Percentiles rank a stretch among this genome's conserved stretches.
Conservation (phyloP, 2,888 invertebrate genomes). For the Alviniconcha strummeri region DNA sequence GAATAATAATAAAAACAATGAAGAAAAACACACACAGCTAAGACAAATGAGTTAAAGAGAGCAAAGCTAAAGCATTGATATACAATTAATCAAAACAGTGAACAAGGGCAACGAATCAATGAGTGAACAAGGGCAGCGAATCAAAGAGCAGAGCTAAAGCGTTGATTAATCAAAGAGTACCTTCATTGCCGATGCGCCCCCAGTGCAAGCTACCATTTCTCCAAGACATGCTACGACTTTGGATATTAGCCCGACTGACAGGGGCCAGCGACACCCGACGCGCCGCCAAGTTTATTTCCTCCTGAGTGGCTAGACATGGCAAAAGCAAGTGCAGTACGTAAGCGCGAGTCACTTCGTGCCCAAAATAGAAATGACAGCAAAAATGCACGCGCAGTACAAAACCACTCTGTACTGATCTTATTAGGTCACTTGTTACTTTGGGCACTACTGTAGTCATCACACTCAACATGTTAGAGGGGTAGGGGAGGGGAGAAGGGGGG, state of each 20-base stretch:
- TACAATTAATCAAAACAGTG: not conserved
- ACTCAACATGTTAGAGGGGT: not conserved
- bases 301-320: conserved; percentile 61
- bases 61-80: not conserved
- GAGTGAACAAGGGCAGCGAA: too few species aligned
- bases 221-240: conserved; percentile 71
- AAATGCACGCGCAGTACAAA: not conserved
- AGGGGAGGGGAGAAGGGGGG: not conserved
- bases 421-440: conserved; percentile 24
- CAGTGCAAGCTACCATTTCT: conserved; percentile 72
- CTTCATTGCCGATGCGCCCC: conserved; percentile 65
- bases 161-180: conserved; percentile 46
- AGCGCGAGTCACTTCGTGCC: conserved; percentile 37
- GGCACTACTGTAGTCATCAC: conserved; percentile 14
- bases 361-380: conserved; percentile 38
- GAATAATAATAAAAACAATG: too few species aligned
- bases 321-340: conserved; percentile 49
- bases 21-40: too few species aligned
- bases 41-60: too few species aligned
- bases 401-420: not conserved
- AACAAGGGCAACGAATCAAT: not conserved
- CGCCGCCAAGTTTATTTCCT: conserved; percentile 70
- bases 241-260: conserved; percentile 70
- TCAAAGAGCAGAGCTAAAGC: not conserved
- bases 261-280: conserved; percentile 73